A percentile compares a stretch with the other conserved stretches of the same genome.
phyloP scores from a whole-genome alignment of 2,888 invertebrate genomes.

The Drosophila prolongata region DNA sequence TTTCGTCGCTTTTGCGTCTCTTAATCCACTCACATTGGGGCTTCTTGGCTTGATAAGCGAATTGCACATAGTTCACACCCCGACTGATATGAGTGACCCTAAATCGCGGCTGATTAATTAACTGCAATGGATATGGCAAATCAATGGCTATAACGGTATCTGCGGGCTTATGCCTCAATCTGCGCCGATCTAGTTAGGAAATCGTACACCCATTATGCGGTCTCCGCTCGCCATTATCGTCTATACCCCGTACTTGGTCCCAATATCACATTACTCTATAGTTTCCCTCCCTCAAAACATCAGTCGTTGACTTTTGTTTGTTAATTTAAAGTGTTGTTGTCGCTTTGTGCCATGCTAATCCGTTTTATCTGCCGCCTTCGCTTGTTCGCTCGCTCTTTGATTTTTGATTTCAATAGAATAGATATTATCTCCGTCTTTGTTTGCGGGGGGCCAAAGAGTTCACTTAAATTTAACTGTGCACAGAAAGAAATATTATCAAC shows the following conservation, averaged over 20 bases:
- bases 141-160: constrained; percentile 38
- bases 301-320: constrained; percentile 55
- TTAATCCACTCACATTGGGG: constrained; percentile 33
- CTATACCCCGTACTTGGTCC: constrained; percentile 59
- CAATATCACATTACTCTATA: constrained; percentile 61
- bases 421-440: constrained; percentile 25
- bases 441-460: constrained; percentile 17
- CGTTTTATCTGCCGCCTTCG: constrained; percentile 49
- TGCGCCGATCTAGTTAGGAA: constrained; percentile 47
- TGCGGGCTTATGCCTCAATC: constrained; percentile 24
- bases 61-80: constrained; percentile 40
- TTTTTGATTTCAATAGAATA: constrained; percentile 39
- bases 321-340: constrained; percentile 44
- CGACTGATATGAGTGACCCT: constrained; percentile 26
- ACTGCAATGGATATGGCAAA: constrained; percentile 32
- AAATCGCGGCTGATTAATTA: constrained; percentile 37
- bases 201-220: constrained; percentile 63
- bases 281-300: background rate
- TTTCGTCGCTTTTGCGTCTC: constrained; percentile 41
- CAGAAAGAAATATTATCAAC: background rate
- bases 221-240: constrained; percentile 41
- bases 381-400: constrained; percentile 21
- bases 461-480: constrained; percentile 6
- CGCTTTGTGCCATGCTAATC: constrained; percentile 39
- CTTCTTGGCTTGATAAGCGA: constrained; percentile 29